Conservation (phyloP, 2,888 invertebrate species). For the Chrysolina americana region DNA sequence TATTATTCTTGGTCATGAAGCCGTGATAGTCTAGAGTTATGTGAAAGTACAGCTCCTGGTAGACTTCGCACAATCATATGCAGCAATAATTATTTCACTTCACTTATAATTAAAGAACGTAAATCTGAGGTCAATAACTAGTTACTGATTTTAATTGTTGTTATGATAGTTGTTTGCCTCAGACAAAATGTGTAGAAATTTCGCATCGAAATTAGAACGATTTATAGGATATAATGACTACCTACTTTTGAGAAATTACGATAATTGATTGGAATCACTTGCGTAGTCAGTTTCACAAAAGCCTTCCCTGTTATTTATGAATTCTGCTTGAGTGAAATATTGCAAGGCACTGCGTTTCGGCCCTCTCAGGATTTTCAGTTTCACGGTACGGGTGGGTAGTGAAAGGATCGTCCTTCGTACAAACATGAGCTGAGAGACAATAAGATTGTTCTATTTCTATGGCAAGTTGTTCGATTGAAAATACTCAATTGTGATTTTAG, state of each 20-base stretch:
- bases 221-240: neutral
- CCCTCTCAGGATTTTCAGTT: too few species aligned
- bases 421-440: too few species aligned
- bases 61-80: slow-evolving; percentile 7
- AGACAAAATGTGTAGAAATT: slow-evolving; percentile 10
- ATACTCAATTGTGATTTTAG: too few species aligned
- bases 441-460: too few species aligned
- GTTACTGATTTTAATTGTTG: slow-evolving; percentile 5
- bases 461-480: too few species aligned
- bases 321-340: too few species aligned
- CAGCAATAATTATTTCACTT: slow-evolving; percentile 6
- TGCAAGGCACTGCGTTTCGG: too few species aligned
- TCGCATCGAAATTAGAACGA: slow-evolving; percentile 10
- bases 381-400: too few species aligned
- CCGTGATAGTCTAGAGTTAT: slow-evolving; percentile 5
- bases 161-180: slow-evolving; percentile 20
- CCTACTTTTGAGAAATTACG: neutral
- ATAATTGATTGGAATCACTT: neutral
- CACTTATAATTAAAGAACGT: slow-evolving; percentile 12
- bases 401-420: too few species aligned
- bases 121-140: slow-evolving; percentile 20
- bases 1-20: neutral
- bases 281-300: too few species aligned
- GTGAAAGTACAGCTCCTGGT: slow-evolving; percentile 3
- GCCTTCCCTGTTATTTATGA: too few species aligned